Conservation (phyloP, 1,140 invertebrate species). For the Drosophila repletoides region DNA sequence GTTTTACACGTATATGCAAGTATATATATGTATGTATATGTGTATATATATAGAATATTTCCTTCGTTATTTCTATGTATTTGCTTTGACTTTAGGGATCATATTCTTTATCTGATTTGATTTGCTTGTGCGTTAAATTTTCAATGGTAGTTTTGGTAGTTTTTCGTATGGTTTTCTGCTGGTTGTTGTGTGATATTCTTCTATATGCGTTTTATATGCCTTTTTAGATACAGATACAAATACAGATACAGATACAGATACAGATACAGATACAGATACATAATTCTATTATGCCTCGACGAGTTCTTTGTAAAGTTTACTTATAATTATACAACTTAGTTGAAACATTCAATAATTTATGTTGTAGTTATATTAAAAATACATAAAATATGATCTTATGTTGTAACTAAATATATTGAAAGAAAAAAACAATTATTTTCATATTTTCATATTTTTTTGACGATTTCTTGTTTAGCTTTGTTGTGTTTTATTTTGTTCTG, state of each 20-base stretch:
- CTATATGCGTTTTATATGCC: conserved; percentile 6
- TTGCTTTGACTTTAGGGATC: conserved; percentile 1
- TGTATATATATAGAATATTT: conserved; percentile 9
- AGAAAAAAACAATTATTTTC: conserved; percentile 62
- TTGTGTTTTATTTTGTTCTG: too few species aligned
- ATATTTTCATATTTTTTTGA: not conserved
- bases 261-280: conserved; percentile 50
- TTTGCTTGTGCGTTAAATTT: conserved; percentile 34
- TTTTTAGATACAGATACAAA: conserved; percentile 6
- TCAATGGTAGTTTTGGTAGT: conserved; percentile 15
- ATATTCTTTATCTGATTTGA: not conserved
- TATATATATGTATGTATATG: conserved; percentile 24
- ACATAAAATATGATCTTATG: conserved; percentile 76
- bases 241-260: conserved; percentile 52
- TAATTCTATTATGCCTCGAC: conserved; percentile 70
- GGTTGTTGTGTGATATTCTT: not conserved
- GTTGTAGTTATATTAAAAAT: conserved; percentile 64
- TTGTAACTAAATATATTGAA: conserved; percentile 67
- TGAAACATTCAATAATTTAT: conserved; percentile 77
- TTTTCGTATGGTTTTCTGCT: conserved; percentile 9
- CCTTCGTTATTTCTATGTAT: not conserved
- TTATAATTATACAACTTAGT: conserved; percentile 80
- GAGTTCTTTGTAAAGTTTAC: conserved; percentile 44
- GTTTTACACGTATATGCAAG: conserved; percentile 39
- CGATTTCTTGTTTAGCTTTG: too few species aligned